Percentiles rank a stretch among this genome's conserved stretches.
phyloP scores from a whole-genome alignment of 2,797 vertebrate species.

The Enteromius argenteus region DNA sequence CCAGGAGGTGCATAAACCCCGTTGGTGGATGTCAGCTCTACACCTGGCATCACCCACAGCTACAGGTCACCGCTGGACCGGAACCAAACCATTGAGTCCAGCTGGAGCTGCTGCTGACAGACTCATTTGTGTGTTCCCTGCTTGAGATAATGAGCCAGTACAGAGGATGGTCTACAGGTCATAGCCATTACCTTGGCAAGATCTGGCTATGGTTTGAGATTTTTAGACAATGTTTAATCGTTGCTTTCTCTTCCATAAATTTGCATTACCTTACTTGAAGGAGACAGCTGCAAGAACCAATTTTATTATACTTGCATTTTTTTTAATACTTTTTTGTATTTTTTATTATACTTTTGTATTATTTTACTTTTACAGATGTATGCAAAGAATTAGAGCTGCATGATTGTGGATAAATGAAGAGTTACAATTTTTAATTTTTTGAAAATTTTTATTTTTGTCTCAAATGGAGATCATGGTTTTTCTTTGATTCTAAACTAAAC shows the following conservation, averaged over 20 bases:
- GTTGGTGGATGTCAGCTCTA: constrained; percentile 31
- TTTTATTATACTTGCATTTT: neutral
- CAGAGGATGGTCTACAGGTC: neutral
- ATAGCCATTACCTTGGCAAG: neutral
- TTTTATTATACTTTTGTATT: too few species aligned
- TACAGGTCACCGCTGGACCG: constrained; percentile 37
- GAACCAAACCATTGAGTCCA: constrained; percentile 41
- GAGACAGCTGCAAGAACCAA: neutral
- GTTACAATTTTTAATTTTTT: too few species aligned
- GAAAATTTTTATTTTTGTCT: too few species aligned
- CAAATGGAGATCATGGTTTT: too few species aligned
- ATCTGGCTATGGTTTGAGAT: neutral
- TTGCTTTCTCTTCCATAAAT: neutral
- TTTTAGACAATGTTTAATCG: neutral
- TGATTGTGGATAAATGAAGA: too few species aligned
- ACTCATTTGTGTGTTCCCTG: constrained; percentile 19
- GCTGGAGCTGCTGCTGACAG: constrained; percentile 27
- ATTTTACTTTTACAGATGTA: neutral
- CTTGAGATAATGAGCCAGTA: constrained; percentile 8
- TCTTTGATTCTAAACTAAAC: too few species aligned
- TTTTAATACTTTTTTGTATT: too few species aligned
- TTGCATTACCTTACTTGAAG: neutral
- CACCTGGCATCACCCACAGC: constrained; percentile 37
- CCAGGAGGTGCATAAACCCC: constrained; percentile 31
- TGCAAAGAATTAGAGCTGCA: neutral